These are phyloP conservation scores for Molanna angustata DNA, from an alignment of 2,888 invertebrate species.

Conservation along the genomic window DNA sequence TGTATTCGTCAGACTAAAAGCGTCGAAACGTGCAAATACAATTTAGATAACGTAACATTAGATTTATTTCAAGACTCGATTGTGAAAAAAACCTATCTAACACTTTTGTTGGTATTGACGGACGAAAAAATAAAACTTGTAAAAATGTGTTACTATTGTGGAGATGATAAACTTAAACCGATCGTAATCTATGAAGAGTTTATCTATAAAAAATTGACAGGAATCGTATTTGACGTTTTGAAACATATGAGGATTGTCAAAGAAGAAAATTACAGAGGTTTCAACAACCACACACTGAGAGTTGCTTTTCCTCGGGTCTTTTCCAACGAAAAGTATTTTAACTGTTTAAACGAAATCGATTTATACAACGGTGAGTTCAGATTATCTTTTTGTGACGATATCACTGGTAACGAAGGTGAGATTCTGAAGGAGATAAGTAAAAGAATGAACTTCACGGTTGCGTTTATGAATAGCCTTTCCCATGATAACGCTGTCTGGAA, in stretches of 20 bases:
- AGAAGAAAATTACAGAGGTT: slow-evolving; percentile 10
- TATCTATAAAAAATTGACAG: no score
- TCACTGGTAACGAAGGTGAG: slow-evolving; percentile 16
- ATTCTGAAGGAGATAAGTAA: slow-evolving; percentile 18
- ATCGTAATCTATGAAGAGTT: no score
- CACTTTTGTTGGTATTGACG: slow-evolving; percentile 17
- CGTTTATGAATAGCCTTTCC: slow-evolving; percentile 8
- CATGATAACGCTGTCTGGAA: slow-evolving; percentile 14
- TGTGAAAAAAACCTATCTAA: no score
- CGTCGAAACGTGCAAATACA: not conserved
- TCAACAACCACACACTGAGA: slow-evolving; percentile 17
- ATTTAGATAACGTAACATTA: no score
- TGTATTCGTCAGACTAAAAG: not conserved
- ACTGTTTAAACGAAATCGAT: slow-evolving; percentile 5
- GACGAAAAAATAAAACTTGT: slow-evolving; percentile 12
- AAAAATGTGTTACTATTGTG: slow-evolving; percentile 28
- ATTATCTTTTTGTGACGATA: slow-evolving; percentile 3
- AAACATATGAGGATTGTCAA: no score
- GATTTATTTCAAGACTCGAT: no score
- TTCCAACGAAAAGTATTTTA: not conserved
- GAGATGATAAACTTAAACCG: no score
- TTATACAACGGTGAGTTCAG: not conserved
- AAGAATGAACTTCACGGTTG: slow-evolving; percentile 20
- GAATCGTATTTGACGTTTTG: no score
- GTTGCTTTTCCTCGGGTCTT: slow-evolving; percentile 13